Percentiles rank a stretch among this genome's conserved stretches.
These are phyloP conservation scores for Drosophila acutilabella DNA, from an alignment of 2,888 invertebrate genomes.

Conservation along the genomic window DNA sequence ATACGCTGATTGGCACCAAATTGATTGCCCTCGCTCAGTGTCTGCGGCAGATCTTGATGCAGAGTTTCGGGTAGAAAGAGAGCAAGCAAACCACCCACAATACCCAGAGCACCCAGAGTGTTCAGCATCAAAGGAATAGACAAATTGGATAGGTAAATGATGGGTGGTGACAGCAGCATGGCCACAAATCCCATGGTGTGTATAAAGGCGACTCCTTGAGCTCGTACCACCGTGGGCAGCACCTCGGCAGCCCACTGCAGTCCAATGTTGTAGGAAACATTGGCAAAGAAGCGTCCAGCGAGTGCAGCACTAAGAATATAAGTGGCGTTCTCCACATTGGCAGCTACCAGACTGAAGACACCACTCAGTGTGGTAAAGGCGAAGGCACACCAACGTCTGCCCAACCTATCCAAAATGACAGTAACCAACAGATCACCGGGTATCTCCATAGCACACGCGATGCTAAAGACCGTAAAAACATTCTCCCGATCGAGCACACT, in stretches of 20 bases:
- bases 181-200: slow-evolving; percentile 95
- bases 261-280: slow-evolving; percentile 95
- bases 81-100: slow-evolving; percentile 90
- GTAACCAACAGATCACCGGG: slow-evolving; percentile 95
- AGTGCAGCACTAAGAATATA: slow-evolving; percentile 92
- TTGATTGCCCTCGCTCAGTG: slow-evolving; percentile 93
- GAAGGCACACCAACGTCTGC: slow-evolving; percentile 93
- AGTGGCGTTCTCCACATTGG: slow-evolving; percentile 89
- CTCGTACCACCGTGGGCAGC: slow-evolving; percentile 94
- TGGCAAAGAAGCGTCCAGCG: slow-evolving; percentile 93
- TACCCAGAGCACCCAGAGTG: slow-evolving; percentile 89
- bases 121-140: slow-evolving; percentile 65
- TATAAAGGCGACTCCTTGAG: slow-evolving; percentile 93
- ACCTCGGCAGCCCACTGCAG: slow-evolving; percentile 95
- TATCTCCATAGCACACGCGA: slow-evolving; percentile 93
- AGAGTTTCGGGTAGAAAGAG: slow-evolving; percentile 94
- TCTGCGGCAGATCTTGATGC: slow-evolving; percentile 93
- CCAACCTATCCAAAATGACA: slow-evolving; percentile 90
- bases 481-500: slow-evolving; percentile 92
- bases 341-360: slow-evolving; percentile 91
- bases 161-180: slow-evolving; percentile 92
- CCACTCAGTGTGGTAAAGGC: slow-evolving; percentile 92
- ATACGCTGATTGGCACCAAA: slow-evolving; percentile 92
- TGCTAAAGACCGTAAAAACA: slow-evolving; percentile 92
- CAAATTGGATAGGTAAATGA: slow-evolving; percentile 91